Evolutionary conservation across 2,888 invertebrate genomes (phyloP).

Genomic region (Lithophane semibrunnea): DNA sequence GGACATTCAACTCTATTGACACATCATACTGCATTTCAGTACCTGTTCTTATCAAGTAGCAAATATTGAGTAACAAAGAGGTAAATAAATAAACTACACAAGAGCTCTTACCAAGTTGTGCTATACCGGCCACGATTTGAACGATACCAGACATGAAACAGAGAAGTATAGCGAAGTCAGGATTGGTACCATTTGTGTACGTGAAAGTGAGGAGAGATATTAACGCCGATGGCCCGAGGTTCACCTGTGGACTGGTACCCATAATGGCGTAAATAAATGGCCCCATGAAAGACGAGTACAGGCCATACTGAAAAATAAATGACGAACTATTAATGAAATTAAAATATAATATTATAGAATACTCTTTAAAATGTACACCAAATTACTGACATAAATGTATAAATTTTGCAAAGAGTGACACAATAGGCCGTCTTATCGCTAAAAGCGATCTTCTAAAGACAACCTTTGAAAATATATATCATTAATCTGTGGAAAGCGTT

Average conservation of each 20-base stretch:
- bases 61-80: slow-evolving; percentile 1
- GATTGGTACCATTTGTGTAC: slow-evolving; percentile 90
- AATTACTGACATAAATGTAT: background rate
- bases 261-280: slow-evolving; percentile 94
- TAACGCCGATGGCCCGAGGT: slow-evolving; percentile 93
- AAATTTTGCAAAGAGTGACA: background rate
- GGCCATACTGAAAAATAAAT: slow-evolving; percentile 92
- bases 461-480: background rate
- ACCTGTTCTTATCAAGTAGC: background rate
- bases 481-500: background rate
- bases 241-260: slow-evolving; percentile 93
- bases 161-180: slow-evolving; percentile 92
- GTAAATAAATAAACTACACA: slow-evolving; percentile 5
- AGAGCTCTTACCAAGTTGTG: slow-evolving; percentile 91
- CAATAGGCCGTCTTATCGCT: background rate
- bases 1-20: slow-evolving; percentile 7
- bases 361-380: background rate
- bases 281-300: slow-evolving; percentile 95
- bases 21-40: background rate
- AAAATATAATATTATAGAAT: background rate
- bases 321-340: background rate
- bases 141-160: slow-evolving; percentile 92
- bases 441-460: background rate
- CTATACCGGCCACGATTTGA: slow-evolving; percentile 91
- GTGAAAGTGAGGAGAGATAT: slow-evolving; percentile 93